Conservation (phyloP, 2,113 vertebrate species). For the Phrynosoma platyrhinos region DNA sequence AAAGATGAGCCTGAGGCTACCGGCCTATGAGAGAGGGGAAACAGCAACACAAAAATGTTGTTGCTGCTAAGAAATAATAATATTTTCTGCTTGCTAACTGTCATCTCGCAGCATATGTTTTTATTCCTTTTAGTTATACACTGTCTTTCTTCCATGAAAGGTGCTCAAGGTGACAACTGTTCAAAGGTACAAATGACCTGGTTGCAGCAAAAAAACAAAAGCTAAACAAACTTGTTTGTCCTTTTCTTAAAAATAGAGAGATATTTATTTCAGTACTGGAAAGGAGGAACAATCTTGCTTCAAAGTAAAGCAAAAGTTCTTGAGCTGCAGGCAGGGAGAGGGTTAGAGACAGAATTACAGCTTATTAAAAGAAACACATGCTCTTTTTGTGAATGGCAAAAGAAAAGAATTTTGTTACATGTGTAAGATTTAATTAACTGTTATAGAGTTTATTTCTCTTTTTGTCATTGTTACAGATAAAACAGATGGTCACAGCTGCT, state of each 20-base stretch:
- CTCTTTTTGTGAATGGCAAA: too few relatives aligned
- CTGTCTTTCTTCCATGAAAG: background rate
- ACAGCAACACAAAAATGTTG: background rate
- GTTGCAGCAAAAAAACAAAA: background rate
- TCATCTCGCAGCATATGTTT: background rate
- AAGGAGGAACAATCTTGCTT: background rate
- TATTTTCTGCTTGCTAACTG: background rate
- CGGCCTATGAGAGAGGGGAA: background rate
- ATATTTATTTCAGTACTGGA: background rate
- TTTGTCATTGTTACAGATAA: too few relatives aligned
- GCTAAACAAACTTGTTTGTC: too few relatives aligned
- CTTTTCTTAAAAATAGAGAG: background rate
- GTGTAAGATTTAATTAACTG: too few relatives aligned
- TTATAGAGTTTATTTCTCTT: too few relatives aligned
- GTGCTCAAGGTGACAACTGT: background rate
- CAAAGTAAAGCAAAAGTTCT: background rate
- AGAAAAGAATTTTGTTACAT: too few relatives aligned
- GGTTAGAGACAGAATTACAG: too few relatives aligned
- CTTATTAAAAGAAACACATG: too few relatives aligned
- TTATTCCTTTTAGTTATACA: background rate
- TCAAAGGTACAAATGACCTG: background rate
- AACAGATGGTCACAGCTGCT: background rate
- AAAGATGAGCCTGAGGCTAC: background rate
- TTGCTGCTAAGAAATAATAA: background rate
- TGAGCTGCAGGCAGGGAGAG: background rate